Evolutionary conservation across 2,113 vertebrate genomes (phyloP).

Genomic region (Nothobranchius furzeri): DNA sequence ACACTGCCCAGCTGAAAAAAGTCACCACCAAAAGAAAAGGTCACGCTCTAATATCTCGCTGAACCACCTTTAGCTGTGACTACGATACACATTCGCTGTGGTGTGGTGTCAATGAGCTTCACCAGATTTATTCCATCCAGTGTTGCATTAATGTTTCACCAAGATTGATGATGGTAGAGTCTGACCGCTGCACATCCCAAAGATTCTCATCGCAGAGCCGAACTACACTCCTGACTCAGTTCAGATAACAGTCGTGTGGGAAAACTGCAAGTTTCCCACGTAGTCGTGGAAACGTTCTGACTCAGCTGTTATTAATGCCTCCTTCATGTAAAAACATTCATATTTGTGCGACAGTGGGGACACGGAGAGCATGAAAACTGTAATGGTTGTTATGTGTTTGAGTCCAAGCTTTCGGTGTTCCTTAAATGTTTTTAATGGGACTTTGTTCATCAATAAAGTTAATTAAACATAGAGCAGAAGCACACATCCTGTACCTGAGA

Average conservation of each 20-base stretch:
- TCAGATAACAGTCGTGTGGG: conserved; percentile 8
- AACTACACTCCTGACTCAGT: background rate
- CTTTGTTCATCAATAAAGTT: conserved; percentile 33
- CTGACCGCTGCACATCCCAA: background rate
- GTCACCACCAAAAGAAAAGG: no score
- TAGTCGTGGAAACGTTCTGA: conserved; percentile 17
- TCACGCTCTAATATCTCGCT: no score
- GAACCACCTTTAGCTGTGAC: no score
- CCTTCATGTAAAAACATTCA: conserved; percentile 8
- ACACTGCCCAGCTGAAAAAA: no score
- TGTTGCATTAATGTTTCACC: no score
- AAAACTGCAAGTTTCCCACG: conserved; percentile 7
- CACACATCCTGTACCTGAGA: background rate
- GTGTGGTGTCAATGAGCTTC: no score
- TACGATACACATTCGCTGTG: no score
- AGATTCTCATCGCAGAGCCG: background rate
- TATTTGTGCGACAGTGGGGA: background rate
- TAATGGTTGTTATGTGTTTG: background rate
- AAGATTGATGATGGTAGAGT: no score
- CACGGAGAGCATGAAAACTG: background rate
- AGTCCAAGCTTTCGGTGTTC: conserved; percentile 17
- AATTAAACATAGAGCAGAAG: conserved; percentile 31
- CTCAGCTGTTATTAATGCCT: conserved; percentile 21
- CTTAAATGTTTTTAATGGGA: conserved; percentile 38
- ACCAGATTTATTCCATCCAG: no score